Conservation (phyloP, 2,888 invertebrate genomes). For the Trichopoda pennipes region DNA sequence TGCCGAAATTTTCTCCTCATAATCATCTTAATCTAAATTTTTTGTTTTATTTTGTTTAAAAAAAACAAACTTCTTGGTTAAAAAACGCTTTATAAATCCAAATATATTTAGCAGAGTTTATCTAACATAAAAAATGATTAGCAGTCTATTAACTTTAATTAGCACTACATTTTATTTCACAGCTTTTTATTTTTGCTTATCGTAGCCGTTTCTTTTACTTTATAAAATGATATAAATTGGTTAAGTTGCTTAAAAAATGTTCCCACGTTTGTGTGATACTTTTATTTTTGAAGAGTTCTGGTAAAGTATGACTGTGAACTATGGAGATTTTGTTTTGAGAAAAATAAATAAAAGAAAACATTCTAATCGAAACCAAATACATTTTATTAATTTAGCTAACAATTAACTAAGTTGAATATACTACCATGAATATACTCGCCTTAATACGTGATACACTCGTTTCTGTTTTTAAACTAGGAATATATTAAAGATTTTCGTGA, state of each 20-base stretch:
- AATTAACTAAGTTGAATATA: no score
- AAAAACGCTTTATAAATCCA: neutral
- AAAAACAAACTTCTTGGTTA: no score
- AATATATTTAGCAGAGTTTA: conserved; percentile 1
- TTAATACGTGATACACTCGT: no score
- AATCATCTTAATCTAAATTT: no score
- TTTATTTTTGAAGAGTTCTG: conserved; percentile 39
- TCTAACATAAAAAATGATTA: conserved; percentile 48
- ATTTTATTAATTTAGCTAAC: no score
- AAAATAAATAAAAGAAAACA: conserved; percentile 1
- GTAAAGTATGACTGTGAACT: conserved; percentile 18
- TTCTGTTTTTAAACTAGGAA: no score
- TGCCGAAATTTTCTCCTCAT: no score
- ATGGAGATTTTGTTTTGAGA: neutral
- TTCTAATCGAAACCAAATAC: conserved; percentile 5
- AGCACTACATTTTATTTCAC: conserved; percentile 62
- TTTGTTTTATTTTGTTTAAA: no score
- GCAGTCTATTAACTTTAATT: conserved; percentile 67
- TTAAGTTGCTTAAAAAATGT: conserved; percentile 51
- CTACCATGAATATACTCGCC: no score
- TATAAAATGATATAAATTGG: neutral
- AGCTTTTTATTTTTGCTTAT: conserved; percentile 25
- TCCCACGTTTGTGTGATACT: conserved; percentile 65
- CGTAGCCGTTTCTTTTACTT: conserved; percentile 10
- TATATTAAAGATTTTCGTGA: conserved; percentile 52